A percentile compares a stretch with the other conserved stretches of the same genome.
Conservation (phyloP, 2,113 vertebrate species). For the rabbit (Oryctolagus cuniculus) region DNA sequence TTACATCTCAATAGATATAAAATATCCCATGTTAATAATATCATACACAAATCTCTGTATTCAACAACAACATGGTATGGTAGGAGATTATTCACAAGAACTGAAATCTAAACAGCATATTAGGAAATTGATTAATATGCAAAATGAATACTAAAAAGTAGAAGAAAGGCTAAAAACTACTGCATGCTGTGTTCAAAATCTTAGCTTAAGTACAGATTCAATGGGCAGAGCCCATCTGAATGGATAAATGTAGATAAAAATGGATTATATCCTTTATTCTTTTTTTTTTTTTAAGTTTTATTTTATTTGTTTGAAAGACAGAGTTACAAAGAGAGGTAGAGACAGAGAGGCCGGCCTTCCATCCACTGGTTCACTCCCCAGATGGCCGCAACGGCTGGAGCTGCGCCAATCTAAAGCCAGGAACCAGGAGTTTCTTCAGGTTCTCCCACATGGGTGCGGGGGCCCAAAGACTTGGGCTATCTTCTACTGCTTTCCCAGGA, state of each 20-base stretch:
- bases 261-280: neutral
- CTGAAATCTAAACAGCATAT: neutral
- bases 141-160: neutral
- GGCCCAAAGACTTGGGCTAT: too few species aligned
- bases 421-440: too few species aligned
- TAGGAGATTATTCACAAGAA: neutral
- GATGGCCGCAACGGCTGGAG: too few species aligned
- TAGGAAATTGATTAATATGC: neutral
- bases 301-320: too few species aligned
- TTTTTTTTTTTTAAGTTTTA: too few species aligned
- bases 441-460: too few species aligned
- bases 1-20: neutral
- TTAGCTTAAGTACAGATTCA: neutral
- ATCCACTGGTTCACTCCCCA: too few species aligned
- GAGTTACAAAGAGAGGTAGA: too few species aligned
- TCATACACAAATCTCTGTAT: neutral
- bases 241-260: neutral
- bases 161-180: neutral
- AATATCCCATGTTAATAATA: neutral
- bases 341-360: too few species aligned
- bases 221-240: neutral
- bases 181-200: neutral
- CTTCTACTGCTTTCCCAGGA: too few species aligned
- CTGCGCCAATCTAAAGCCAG: too few species aligned
- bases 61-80: neutral